Conservation (phyloP, 2,888 invertebrate genomes). For the Melanophora roralis region DNA sequence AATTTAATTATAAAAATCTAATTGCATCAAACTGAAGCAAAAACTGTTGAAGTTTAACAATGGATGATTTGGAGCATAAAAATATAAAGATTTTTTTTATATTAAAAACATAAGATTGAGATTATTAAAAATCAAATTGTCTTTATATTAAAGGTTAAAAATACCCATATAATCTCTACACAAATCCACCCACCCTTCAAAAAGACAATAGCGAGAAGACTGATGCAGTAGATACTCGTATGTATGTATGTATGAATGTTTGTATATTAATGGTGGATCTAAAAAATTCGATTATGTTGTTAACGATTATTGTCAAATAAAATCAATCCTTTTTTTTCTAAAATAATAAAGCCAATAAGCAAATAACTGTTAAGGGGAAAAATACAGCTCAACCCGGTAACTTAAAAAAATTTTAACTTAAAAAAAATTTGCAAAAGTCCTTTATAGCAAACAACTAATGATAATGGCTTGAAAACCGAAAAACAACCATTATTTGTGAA, state of each 20-base stretch:
- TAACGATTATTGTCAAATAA: slow-evolving; percentile 45
- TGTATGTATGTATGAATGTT: no score
- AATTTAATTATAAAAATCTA: no score
- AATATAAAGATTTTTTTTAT: no score
- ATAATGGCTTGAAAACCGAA: slow-evolving; percentile 35
- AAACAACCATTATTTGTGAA: slow-evolving; percentile 53
- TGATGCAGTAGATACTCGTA: no score
- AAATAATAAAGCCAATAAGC: slow-evolving; percentile 48
- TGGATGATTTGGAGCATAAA: no score
- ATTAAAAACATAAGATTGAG: no score
- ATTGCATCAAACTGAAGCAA: no score
- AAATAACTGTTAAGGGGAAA: slow-evolving; percentile 19
- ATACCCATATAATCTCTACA: neutral
- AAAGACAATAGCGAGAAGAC: no score
- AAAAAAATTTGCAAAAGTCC: slow-evolving; percentile 35
- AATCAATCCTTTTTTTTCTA: slow-evolving; percentile 18
- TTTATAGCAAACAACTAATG: slow-evolving; percentile 54
- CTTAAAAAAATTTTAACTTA: neutral
- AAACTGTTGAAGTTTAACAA: no score
- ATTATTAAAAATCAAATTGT: no score
- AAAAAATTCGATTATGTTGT: slow-evolving; percentile 26
- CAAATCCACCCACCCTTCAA: neutral
- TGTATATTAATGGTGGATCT: neutral
- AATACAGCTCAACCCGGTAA: neutral
- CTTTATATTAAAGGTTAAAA: slow-evolving; percentile 20